These are phyloP conservation scores for Geotrypetes seraphini DNA, from an alignment of 2,797 vertebrate genomes.

Conservation along the genomic window DNA sequence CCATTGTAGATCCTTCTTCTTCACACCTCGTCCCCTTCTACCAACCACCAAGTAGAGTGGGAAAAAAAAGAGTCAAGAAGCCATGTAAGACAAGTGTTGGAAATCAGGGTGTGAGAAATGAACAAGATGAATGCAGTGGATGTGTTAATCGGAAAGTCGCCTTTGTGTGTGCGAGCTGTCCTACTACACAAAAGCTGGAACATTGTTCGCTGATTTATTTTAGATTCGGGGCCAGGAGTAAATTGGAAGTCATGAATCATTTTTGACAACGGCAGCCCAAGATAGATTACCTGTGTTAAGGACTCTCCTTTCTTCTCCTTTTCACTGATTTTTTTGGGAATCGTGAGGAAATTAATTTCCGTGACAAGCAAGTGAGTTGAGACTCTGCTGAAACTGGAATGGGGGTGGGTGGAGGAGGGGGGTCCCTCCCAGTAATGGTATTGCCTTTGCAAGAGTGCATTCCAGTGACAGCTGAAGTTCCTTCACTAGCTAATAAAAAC, in stretches of 20 bases:
- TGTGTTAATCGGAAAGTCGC: conserved; percentile 45
- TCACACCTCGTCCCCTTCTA: no score
- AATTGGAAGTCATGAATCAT: conserved; percentile 77
- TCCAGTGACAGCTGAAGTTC: no score
- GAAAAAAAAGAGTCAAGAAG: conserved; percentile 29
- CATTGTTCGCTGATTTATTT: conserved; percentile 57
- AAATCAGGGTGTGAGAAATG: conserved; percentile 37
- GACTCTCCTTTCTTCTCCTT: conserved; percentile 46
- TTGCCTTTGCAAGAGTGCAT: conserved; percentile 7
- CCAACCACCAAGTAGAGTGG: no score
- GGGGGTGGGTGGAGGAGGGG: no score
- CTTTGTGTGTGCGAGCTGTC: conserved; percentile 38
- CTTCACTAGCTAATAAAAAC: no score
- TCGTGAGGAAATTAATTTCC: conserved; percentile 49
- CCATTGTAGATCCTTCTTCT: no score
- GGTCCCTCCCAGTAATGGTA: neutral
- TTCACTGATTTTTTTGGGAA: conserved; percentile 45
- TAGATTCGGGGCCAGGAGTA: conserved; percentile 56
- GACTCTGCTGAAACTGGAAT: conserved; percentile 37
- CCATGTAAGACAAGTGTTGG: conserved; percentile 36
- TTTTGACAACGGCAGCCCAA: conserved; percentile 47
- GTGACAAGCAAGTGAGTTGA: conserved; percentile 36
- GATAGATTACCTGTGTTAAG: conserved; percentile 67
- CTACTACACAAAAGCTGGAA: conserved; percentile 41
- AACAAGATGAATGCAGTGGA: conserved; percentile 52